Evolutionary conservation across 1,140 invertebrate species (phyloP).

Genomic region (Antheraea pernyi): DNA sequence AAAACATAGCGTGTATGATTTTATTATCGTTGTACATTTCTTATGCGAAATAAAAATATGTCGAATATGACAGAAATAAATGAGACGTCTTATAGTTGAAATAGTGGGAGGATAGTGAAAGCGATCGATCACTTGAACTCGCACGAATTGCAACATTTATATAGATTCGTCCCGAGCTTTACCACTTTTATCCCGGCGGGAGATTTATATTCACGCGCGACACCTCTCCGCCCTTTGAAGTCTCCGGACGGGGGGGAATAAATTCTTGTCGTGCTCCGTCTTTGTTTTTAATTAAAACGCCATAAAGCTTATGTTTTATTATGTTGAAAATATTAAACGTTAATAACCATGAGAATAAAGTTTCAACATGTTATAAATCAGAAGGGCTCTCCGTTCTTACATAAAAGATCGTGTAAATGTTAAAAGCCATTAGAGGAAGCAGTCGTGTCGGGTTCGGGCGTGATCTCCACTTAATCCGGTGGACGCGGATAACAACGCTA

Average conservation of each 20-base stretch:
- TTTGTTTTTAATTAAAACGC: constrained; percentile 69
- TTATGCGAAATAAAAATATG: constrained; percentile 40
- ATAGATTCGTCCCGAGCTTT: constrained; percentile 52
- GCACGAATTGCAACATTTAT: constrained; percentile 63
- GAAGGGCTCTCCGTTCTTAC: constrained; percentile 14
- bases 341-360: constrained; percentile 19
- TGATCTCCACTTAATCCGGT: constrained; percentile 69
- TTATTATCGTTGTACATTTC: constrained; percentile 43
- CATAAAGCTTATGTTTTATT: constrained; percentile 49
- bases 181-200: constrained; percentile 51
- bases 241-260: constrained; percentile 51
- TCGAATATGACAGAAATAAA: constrained; percentile 61
- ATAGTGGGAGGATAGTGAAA: constrained; percentile 53
- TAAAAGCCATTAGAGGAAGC: constrained; percentile 46
- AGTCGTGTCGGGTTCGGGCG: constrained; percentile 43
- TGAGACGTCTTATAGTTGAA: constrained; percentile 59
- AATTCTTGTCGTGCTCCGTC: constrained; percentile 50
- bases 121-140: constrained; percentile 58
- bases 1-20: constrained; percentile 23
- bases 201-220: constrained; percentile 65
- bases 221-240: constrained; percentile 68
- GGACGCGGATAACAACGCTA: constrained; percentile 73
- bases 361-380: constrained; percentile 21
- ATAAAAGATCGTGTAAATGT: constrained; percentile 41
- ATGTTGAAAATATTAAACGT: constrained; percentile 22